phyloP scores from a whole-genome alignment of 2,113 vertebrate genomes.

The Cinclus cinclus region DNA sequence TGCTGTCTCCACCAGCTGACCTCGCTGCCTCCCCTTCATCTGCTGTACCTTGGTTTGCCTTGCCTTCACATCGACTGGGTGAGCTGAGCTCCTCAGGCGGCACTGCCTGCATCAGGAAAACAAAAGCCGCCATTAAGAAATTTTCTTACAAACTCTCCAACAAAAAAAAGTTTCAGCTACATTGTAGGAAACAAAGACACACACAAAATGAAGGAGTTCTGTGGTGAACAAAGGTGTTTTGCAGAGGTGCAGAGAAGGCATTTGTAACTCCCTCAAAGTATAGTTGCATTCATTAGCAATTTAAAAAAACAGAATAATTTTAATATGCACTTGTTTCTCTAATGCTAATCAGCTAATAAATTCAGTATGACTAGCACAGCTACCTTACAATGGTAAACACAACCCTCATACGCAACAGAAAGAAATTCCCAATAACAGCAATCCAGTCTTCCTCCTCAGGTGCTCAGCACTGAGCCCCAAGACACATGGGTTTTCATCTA shows the following conservation, averaged over 20 bases:
- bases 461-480: background rate
- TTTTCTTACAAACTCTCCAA: background rate
- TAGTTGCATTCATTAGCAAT: background rate
- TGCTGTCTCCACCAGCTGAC: slow-evolving; percentile 40
- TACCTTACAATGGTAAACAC: background rate
- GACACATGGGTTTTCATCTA: background rate
- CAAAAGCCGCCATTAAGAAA: slow-evolving; percentile 46
- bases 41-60: slow-evolving; percentile 40
- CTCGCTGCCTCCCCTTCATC: slow-evolving; percentile 30
- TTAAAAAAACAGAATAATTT: background rate
- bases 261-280: background rate
- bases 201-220: background rate
- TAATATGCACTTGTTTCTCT: background rate
- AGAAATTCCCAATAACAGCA: background rate
- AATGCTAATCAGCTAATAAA: background rate
- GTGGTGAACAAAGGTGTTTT: background rate
- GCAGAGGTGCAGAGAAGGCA: background rate
- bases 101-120: slow-evolving; percentile 73
- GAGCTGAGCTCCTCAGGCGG: slow-evolving; percentile 70
- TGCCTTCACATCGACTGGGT: slow-evolving; percentile 48
- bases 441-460: background rate
- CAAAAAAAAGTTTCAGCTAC: background rate
- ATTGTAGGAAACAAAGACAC: background rate
- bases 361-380: background rate
- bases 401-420: background rate